A percentile compares a stretch with the other conserved stretches of the same genome.
Evolutionary conservation across 2,113 vertebrate genomes (phyloP).

Genomic region (Chamaetylas fuelleborni): DNA sequence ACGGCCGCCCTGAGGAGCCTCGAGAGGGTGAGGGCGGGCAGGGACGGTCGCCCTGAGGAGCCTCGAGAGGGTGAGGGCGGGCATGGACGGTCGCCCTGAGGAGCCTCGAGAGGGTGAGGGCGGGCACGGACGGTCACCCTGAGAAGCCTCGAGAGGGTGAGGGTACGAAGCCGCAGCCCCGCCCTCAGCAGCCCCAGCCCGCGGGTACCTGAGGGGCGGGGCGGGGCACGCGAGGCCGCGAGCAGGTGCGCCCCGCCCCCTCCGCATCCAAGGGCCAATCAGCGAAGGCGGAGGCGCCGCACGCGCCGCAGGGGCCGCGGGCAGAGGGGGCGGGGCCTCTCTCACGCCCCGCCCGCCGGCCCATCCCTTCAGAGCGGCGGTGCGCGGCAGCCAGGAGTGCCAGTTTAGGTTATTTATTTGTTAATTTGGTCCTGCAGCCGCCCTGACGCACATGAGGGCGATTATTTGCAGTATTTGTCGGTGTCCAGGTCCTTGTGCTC

Average conservation of each 20-base stretch:
- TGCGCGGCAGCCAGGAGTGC: fast-evolving
- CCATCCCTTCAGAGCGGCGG: fast-evolving
- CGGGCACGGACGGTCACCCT: fast-evolving
- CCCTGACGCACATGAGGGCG: no score
- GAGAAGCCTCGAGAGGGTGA: not conserved
- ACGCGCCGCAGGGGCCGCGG: fast-evolving
- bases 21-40: fast-evolving
- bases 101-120: no score
- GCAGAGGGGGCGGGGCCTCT: not conserved
- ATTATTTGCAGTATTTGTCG: slow-evolving; percentile 56
- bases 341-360: fast-evolving
- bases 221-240: no score
- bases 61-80: fast-evolving
- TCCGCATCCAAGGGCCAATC: not conserved
- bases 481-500: slow-evolving; percentile 51
- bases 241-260: not conserved
- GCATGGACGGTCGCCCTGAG: fast-evolving
- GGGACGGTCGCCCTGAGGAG: fast-evolving
- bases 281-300: not conserved
- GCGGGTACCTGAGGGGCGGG: fast-evolving
- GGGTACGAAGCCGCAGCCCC: fast-evolving
- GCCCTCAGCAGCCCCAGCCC: not conserved
- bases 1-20: fast-evolving
- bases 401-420: fast-evolving
- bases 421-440: not conserved